Evolutionary conservation across 2,888 invertebrate species (phyloP).

Genomic region (Hermodice carunculata): DNA sequence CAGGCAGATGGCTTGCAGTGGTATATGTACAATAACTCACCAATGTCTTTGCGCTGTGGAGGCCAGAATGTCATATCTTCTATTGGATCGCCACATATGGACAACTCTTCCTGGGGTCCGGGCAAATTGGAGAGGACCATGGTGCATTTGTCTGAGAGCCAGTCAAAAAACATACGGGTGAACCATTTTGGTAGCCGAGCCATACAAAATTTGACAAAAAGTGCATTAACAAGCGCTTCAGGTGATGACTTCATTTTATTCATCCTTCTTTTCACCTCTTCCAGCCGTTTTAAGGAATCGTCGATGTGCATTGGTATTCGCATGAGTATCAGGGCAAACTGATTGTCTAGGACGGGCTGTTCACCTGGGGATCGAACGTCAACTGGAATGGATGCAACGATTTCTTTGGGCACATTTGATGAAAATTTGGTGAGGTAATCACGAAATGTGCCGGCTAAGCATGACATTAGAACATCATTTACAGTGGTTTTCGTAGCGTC

Average conservation of each 20-base stretch:
- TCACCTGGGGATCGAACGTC: conserved; percentile 28
- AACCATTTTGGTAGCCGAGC: conserved; percentile 38
- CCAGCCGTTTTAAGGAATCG: conserved; percentile 13
- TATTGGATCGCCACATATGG: conserved; percentile 20
- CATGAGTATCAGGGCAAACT: conserved; percentile 39
- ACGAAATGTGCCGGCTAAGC: conserved; percentile 32
- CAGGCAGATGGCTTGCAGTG: not conserved
- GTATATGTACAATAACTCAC: conserved; percentile 22
- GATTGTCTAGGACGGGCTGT: conserved; percentile 33
- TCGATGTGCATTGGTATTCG: conserved; percentile 18
- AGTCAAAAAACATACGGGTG: conserved; percentile 28
- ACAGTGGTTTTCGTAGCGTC: conserved; percentile 34
- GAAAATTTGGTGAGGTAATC: conserved; percentile 26
- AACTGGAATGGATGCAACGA: conserved; percentile 37
- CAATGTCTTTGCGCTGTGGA: conserved; percentile 36
- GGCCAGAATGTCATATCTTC: conserved; percentile 40
- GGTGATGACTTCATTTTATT: conserved; percentile 35
- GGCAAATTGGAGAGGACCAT: conserved; percentile 41
- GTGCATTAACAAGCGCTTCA: conserved; percentile 34
- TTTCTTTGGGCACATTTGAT: conserved; percentile 17
- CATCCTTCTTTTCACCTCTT: conserved; percentile 27
- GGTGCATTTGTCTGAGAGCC: conserved; percentile 30
- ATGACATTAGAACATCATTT: conserved; percentile 42
- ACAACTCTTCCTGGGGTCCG: conserved; percentile 30
- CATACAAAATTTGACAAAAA: conserved; percentile 31